These are phyloP conservation scores for Hybos culiciformis DNA, from an alignment of 2,888 invertebrate species.

Conservation along the genomic window DNA sequence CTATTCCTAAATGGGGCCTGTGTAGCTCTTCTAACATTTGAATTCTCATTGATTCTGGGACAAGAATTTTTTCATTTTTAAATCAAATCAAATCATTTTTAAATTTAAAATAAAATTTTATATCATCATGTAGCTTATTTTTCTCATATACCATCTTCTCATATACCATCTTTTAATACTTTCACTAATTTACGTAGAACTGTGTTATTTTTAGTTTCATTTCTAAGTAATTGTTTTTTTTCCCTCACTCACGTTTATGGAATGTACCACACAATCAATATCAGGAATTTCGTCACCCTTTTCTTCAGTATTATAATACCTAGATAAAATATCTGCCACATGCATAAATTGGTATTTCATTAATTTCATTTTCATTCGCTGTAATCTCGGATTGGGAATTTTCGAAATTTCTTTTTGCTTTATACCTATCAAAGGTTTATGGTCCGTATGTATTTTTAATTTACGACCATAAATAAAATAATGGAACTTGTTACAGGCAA, in stretches of 20 bases:
- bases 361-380: conserved; percentile 13
- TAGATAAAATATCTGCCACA: background rate
- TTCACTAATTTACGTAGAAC: conserved; percentile 3
- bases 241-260: conserved; percentile 8
- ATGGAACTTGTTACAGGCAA: conserved; percentile 13
- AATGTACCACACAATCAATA: conserved; percentile 8
- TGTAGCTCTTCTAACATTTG: conserved; percentile 16
- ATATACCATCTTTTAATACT: conserved; percentile 10
- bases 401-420: conserved; percentile 11
- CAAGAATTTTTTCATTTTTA: conserved; percentile 14
- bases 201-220: conserved; percentile 6
- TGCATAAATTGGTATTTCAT: conserved; percentile 11
- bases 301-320: background rate
- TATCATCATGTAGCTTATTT: conserved; percentile 5
- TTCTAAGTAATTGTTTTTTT: conserved; percentile 3
- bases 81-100: conserved; percentile 14
- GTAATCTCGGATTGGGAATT: conserved; percentile 10
- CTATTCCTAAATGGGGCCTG: conserved; percentile 10
- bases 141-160: conserved; percentile 9
- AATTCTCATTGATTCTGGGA: conserved; percentile 14
- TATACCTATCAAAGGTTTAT: conserved; percentile 11
- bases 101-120: conserved; percentile 14
- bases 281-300: conserved; percentile 7
- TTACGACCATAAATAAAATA: conserved; percentile 13
- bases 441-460: conserved; percentile 11